A percentile compares a stretch with the other conserved stretches of the same genome.
Conservation (phyloP, 2,113 vertebrate species). For the Engraulis encrasicolus region DNA sequence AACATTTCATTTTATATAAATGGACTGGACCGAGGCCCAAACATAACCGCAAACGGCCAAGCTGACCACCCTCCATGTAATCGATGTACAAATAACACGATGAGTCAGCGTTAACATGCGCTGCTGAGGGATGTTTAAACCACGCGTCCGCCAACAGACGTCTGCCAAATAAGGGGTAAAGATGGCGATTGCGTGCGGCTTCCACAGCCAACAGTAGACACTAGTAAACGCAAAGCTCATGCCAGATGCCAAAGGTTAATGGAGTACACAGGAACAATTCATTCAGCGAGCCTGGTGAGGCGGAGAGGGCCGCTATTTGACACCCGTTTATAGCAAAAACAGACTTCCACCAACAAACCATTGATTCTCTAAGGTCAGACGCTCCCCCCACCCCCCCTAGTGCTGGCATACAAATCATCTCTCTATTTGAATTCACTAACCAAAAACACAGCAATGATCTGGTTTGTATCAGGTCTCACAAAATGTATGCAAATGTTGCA, state of each 20-base stretch:
- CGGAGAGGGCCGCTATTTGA: slow-evolving; percentile 60
- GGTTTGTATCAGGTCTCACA: background rate
- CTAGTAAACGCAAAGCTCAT: slow-evolving; percentile 44
- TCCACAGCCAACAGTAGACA: slow-evolving; percentile 46
- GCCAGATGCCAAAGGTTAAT: slow-evolving; percentile 50
- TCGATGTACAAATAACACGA: background rate
- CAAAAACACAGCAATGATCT: background rate
- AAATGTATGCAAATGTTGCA: background rate
- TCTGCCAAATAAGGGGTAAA: background rate
- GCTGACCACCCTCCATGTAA: background rate
- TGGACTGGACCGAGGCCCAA: background rate
- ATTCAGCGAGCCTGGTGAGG: slow-evolving; percentile 27
- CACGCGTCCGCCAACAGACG: background rate
- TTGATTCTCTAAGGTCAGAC: slow-evolving; percentile 45
- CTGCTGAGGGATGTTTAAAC: slow-evolving; percentile 21
- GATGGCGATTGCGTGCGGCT: slow-evolving; percentile 5
- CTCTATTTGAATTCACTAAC: background rate
- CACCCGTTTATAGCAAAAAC: slow-evolving; percentile 63
- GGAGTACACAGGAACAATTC: slow-evolving; percentile 45
- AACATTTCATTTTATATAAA: background rate
- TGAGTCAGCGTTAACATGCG: background rate
- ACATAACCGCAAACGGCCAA: background rate
- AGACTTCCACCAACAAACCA: slow-evolving; percentile 47
- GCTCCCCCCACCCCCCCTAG: background rate
- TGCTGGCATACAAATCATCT: slow-evolving; percentile 27